Conservation (phyloP, 2,888 invertebrate genomes). For the Mesorhabditis spiculigera region DNA sequence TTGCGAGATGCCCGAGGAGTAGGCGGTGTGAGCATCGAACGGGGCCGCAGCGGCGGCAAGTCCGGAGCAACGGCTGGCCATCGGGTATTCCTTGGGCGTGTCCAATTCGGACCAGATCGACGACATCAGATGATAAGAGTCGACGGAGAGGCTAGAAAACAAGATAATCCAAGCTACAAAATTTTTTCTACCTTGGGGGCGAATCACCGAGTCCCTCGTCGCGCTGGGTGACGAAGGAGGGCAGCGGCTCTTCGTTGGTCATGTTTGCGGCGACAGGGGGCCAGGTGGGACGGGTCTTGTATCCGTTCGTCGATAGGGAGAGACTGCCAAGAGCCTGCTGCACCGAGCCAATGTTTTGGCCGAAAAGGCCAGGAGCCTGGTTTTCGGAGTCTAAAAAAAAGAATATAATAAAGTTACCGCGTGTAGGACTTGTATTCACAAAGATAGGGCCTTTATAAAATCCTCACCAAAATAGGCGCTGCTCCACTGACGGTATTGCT, state of each 20-base stretch:
- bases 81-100: background rate
- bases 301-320: no score
- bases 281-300: no score
- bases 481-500: background rate
- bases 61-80: background rate
- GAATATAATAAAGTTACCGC: no score
- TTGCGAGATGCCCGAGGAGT: background rate
- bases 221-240: background rate
- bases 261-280: no score
- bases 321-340: no score
- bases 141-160: background rate
- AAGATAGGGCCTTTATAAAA: no score
- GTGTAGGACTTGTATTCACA: no score
- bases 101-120: slow-evolving; percentile 1
- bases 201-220: slow-evolving; percentile 48
- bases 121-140: slow-evolving; percentile 5
- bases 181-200: slow-evolving; percentile 21
- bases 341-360: no score
- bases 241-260: background rate
- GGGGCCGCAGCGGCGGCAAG: background rate
- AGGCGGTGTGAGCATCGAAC: background rate
- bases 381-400: no score
- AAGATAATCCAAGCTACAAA: background rate
- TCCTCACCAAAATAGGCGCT: background rate
- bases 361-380: no score